Conservation (phyloP, 2,888 invertebrate genomes). For the Tiphia femorata region DNA sequence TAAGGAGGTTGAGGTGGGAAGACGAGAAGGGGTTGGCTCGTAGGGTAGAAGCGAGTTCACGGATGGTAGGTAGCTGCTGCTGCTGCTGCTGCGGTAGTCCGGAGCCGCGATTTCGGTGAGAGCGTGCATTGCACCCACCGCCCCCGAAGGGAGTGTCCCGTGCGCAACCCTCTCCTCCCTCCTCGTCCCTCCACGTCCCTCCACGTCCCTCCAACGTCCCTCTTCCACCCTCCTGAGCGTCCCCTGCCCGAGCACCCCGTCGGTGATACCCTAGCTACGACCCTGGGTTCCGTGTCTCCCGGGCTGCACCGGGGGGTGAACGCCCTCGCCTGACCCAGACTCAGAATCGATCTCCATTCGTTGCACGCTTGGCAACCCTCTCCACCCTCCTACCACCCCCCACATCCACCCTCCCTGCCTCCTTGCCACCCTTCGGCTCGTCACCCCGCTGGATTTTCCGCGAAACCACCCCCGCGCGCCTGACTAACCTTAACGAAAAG, state of each 20-base stretch:
- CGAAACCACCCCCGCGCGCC: constrained; percentile 42
- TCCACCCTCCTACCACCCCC: constrained; percentile 21
- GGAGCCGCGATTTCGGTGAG: not conserved
- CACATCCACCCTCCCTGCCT: constrained; percentile 7
- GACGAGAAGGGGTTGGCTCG: too few relatives aligned
- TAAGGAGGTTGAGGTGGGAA: too few relatives aligned
- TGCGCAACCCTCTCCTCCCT: constrained; percentile 29
- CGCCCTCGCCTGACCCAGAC: constrained; percentile 68
- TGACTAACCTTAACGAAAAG: constrained; percentile 33
- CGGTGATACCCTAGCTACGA: constrained; percentile 60
- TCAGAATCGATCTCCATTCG: constrained; percentile 68
- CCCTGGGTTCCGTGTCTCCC: constrained; percentile 66
- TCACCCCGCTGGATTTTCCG: constrained; percentile 46
- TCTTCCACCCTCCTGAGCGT: constrained; percentile 5
- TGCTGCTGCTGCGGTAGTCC: too few relatives aligned
- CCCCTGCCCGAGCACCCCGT: constrained; percentile 34
- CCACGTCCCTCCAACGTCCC: constrained; percentile 1
- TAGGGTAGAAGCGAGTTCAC: too few relatives aligned
- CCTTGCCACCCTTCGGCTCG: constrained; percentile 6
- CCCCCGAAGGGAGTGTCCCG: constrained; percentile 53
- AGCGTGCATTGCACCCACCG: constrained; percentile 48
- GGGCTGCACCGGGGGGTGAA: constrained; percentile 68
- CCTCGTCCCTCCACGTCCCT: constrained; percentile 14
- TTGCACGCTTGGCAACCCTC: constrained; percentile 48
- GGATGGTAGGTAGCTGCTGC: too few relatives aligned